Base-by-base conservation (phyloP, 35 echinoderm and acorn worm genomes). In the Holothuria glaberrima region DNA sequence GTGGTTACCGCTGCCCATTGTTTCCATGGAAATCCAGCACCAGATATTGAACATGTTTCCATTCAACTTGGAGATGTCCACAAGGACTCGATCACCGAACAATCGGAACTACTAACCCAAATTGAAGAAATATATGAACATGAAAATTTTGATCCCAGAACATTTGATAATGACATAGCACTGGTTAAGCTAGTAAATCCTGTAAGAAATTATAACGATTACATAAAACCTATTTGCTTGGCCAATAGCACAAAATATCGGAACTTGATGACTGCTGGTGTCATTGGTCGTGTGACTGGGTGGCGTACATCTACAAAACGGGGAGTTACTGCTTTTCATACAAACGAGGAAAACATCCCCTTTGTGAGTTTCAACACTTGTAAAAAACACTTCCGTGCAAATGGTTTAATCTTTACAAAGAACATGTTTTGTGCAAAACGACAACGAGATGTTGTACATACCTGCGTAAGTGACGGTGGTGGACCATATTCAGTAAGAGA, bases 151-250 rank as follows among this genome's bases (percentile, higher is more conserved):
- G 71, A 92, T 24, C 18, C 44, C 6, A 24, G 52, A 0, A 88
- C 61, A 28, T 95, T 83, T 85, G 75, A 95, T 68, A 89, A 71
- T 38, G 94, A 95, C 79, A 84, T 92, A 46, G 94, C 94, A 21
- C 48, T 97, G 28, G 50, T 97, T 22, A 90, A 90, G n/a, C 91
- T 97, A 20, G 73, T 26, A 30, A 66, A 72, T 30, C 91, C 91
- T 5, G 72, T 97, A n/a, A 68, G 21, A 29, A 75, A 84, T 17
- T 97, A 93, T 30, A 88, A 82, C 0, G 89, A 89, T 36, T 97
- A 93, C 59, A 76, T 97, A 21, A 76, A 88, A 0, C 94, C 94
- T 22, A 83, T 97, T 13, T 97, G 94, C 36, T 77, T 97, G 65
- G 82, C 92, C 59, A 83, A 65, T 66, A 70, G 25, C 4, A 87